Evolutionary conservation across 2,797 vertebrate genomes (phyloP), one percentile per base, ranked within the genome.

Genomic region (Pteronotus mesoamericanus): DNA sequence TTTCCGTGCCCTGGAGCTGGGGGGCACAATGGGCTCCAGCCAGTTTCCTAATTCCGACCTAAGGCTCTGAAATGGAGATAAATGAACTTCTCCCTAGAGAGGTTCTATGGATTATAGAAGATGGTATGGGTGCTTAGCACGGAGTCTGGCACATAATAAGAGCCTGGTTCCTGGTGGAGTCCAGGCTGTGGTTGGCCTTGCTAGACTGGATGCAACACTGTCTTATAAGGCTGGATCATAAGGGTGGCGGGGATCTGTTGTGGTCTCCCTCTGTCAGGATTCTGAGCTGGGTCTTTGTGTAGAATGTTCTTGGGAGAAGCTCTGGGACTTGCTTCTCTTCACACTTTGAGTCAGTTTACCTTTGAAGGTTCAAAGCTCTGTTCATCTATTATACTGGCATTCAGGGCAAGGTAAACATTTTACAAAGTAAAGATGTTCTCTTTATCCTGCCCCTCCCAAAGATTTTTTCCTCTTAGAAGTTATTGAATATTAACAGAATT

Each of bases 401-500:
- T 78, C 26, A 46, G 80, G 64, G 14, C n/a, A 79, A 21, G n/a
- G 55, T 26, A 53, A 95, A 79, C 34, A 75, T 85, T 95, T 92
- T 86, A 42, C 79, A 53, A 68, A 84, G 39, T 87, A 94, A 95
- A 92, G 37, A 9, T 66, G 18, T 74, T 93, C 66, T 89, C 51
- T 91, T 78, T 37, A 92, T 84, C 48, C 48, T 93, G 53, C 14
- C 32, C 15, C 16, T 89, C 44, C 46, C 51, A 57, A 59, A 83
- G 44, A 87, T 68, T 24, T n/a, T 89, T 22, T 94, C 3, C 83
- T 72, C 48, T 78, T 96, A 71, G 29, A 75, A 96, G 69, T 79
- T 95, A 91, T 15, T 90, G 59, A 95, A 66, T 88, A 53, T 55
- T 95, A 94, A 91, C 61, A 93, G 46, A 91, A 86, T 8, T 69